Percentiles rank a stretch among this genome's conserved stretches.
phyloP scores from a whole-genome alignment of 2,113 vertebrate species.

The Ictalurus punctatus region DNA sequence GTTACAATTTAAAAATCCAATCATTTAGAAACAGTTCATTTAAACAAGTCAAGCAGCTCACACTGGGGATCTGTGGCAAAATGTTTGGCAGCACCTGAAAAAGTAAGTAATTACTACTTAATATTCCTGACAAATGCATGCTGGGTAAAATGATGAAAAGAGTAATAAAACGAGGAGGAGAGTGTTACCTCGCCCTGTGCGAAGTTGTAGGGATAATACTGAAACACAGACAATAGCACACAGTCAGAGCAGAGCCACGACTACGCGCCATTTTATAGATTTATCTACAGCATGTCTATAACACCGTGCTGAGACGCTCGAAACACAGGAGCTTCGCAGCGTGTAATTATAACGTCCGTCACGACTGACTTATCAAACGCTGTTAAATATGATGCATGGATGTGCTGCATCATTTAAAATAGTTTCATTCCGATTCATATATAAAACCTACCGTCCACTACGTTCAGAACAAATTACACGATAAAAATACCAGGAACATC shows the following conservation, averaged over 20 bases:
- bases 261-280: not conserved
- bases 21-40: not conserved
- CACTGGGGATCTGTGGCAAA: slow-evolving; percentile 61
- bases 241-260: not conserved
- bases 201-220: slow-evolving; percentile 76
- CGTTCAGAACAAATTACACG: not conserved
- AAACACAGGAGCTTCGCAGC: not conserved
- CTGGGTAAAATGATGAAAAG: not conserved
- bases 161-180: not conserved
- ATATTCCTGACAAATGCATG: not conserved
- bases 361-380: not conserved
- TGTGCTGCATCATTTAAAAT: not conserved
- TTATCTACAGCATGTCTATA: not conserved
- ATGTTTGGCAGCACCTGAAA: slow-evolving; percentile 63
- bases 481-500: not conserved
- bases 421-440: not conserved
- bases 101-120: slow-evolving; percentile 44
- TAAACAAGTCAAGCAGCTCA: slow-evolving; percentile 33
- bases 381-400: slow-evolving; percentile 9
- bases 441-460: not conserved
- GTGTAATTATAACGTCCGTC: not conserved
- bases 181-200: slow-evolving; percentile 65
- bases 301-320: not conserved
- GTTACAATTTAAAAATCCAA: not conserved
- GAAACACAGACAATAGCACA: slow-evolving; percentile 45